Percentiles rank a stretch among this genome's conserved stretches.
These are phyloP conservation scores for Andricus curvator DNA, from an alignment of 2,888 invertebrate genomes.

Conservation along the genomic window DNA sequence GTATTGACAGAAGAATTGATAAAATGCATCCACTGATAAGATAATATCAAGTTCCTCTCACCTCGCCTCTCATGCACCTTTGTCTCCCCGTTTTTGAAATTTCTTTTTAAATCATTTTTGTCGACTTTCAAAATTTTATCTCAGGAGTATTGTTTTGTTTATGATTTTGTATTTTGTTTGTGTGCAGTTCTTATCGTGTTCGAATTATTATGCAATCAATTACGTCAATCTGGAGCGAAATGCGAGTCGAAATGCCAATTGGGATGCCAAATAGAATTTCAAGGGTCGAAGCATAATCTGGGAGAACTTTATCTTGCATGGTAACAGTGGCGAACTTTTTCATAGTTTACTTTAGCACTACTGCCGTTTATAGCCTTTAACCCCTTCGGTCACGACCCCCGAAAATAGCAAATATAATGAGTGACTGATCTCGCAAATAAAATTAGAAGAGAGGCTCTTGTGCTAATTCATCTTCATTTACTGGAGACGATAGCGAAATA, in stretches of 20 bases:
- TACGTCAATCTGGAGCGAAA: neutral
- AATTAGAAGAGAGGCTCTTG: neutral
- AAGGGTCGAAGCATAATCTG: slow-evolving; percentile 59
- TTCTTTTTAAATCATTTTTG: neutral
- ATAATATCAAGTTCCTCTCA: neutral
- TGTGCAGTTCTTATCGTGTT: neutral
- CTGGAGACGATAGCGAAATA: slow-evolving; percentile 6
- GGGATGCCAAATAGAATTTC: slow-evolving; percentile 2
- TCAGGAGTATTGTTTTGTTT: neutral
- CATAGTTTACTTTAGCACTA: neutral
- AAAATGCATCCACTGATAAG: neutral
- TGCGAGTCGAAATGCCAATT: neutral
- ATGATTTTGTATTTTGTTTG: neutral
- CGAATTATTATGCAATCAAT: neutral
- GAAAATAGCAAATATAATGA: slow-evolving; percentile 25
- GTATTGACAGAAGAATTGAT: neutral
- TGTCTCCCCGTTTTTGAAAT: neutral
- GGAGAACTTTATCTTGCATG: slow-evolving; percentile 61
- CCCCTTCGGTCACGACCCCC: slow-evolving; percentile 13
- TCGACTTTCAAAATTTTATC: neutral
- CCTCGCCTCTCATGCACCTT: too few relatives aligned
- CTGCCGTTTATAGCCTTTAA: slow-evolving; percentile 25
- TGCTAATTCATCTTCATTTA: slow-evolving; percentile 28
- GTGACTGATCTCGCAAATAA: slow-evolving; percentile 17
- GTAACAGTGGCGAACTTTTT: neutral